Conservation (phyloP, 2,797 vertebrate species). For the Gobionotothen gibberifrons region DNA sequence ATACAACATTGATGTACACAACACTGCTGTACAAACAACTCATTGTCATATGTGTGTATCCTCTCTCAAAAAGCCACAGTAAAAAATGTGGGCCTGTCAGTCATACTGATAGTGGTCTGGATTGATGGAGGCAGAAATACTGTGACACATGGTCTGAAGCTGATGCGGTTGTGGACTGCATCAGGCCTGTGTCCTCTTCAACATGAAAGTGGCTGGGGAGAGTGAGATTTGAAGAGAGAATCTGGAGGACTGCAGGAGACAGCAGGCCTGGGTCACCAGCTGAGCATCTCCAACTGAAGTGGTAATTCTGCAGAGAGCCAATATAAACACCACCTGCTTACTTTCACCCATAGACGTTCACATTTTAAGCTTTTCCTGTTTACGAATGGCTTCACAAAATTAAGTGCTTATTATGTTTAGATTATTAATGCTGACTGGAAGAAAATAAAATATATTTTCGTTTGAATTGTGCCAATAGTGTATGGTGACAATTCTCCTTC, state of each 20-base stretch:
- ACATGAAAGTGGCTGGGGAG: constrained; percentile 32
- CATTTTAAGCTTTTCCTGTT: not conserved
- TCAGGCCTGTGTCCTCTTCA: not conserved
- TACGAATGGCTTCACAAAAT: not conserved
- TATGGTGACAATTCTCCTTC: constrained; percentile 4
- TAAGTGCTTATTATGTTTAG: not conserved
- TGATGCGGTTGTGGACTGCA: not conserved
- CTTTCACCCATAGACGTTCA: not conserved
- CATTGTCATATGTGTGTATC: not conserved
- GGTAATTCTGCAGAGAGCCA: constrained; percentile 9
- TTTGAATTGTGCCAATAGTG: not conserved
- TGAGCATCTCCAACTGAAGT: constrained; percentile 26
- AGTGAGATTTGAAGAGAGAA: constrained; percentile 17
- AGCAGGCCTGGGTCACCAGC: constrained; percentile 35
- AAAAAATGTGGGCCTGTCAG: constrained; percentile 23
- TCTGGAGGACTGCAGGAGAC: constrained; percentile 26
- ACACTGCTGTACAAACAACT: not conserved
- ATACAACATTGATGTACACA: not conserved
- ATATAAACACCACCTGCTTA: not conserved
- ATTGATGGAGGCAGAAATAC: constrained; percentile 33
- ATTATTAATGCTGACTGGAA: not conserved
- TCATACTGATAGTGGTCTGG: constrained; percentile 15
- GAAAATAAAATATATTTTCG: not conserved
- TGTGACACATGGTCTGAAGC: constrained; percentile 36
- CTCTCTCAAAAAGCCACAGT: not conserved